Base-by-base conservation (phyloP, 2,113 vertebrate genomes). In the Hypomesus transpacificus region DNA sequence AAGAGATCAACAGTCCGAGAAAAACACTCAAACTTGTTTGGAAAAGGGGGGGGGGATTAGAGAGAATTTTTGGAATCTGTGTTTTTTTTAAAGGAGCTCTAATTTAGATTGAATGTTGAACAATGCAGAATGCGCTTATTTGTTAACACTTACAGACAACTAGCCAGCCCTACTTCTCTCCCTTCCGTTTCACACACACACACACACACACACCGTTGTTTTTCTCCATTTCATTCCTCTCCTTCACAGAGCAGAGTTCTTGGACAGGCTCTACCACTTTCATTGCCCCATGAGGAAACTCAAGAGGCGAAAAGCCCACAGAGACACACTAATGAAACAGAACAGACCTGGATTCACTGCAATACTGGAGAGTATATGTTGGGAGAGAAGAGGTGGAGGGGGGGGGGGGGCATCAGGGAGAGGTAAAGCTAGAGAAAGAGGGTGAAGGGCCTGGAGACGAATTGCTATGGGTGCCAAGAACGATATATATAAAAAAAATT, bases 391-490 rank as follows among this genome's bases (percentile, higher is more conserved):
- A 71, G 50, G 72, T 17, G 66, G 70, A 73, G 80, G 73, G 61
- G 22, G 17, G 39, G 21, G 60, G 11, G 21, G 26, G 22, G 67
- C 61, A n/a, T 72, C 52, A 70, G 6, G 22, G 65, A 50, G 73
- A 84, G 66, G 56, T 66, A 78, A 87, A 84, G 76, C 72, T 77
- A 82, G 7, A 46, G 39, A 68, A 28, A 56, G 54, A 80, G 78
- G 82, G 82, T 83, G 84, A 77, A 88, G 86, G 73, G 75, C 80
- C 82, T 80, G 77, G 83, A 83, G 88, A 87, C 74, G 46, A 83
- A 86, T 85, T 18, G 72, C 86, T 76, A 84, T 72, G 80, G 86
- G 84, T 90, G 90, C 86, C 87, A 91, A 89, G 78, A 85, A 84
- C 28, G 82, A 86, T 83, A 87, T 66, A 68, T 64, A 31, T 58